phyloP scores from a whole-genome alignment of 2,888 invertebrate species.

The Oscheius sp. region DNA sequence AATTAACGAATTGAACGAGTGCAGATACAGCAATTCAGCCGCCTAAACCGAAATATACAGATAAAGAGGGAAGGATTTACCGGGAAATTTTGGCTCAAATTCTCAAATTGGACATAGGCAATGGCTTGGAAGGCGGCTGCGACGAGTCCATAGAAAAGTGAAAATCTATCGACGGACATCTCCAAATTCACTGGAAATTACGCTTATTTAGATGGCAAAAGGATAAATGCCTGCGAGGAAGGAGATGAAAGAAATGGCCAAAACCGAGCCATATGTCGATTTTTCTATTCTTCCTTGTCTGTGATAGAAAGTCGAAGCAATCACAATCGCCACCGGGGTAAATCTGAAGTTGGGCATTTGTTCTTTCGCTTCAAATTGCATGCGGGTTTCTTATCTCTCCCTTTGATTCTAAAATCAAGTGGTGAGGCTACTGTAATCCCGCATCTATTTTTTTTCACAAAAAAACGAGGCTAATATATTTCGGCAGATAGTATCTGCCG shows the following conservation, averaged over 20 bases:
- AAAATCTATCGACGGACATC: slow-evolving; percentile 60
- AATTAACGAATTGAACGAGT: slow-evolving; percentile 67
- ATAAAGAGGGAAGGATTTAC: neutral
- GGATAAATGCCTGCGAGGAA: slow-evolving; percentile 10
- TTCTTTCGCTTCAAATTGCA: no score
- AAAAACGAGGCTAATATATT: no score
- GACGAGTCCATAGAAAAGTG: slow-evolving; percentile 58
- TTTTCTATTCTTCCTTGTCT: slow-evolving; percentile 27
- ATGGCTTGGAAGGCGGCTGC: slow-evolving; percentile 54
- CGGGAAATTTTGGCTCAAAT: slow-evolving; percentile 36
- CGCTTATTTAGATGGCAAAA: neutral
- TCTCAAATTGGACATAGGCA: slow-evolving; percentile 48
- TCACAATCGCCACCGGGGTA: slow-evolving; percentile 43
- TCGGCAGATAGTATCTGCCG: no score
- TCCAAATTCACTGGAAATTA: slow-evolving; percentile 61
- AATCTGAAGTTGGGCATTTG: no score
- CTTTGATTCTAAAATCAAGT: slow-evolving; percentile 31
- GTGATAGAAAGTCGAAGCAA: slow-evolving; percentile 32
- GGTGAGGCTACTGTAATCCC: no score
- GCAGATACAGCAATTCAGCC: slow-evolving; percentile 65
- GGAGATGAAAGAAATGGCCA: slow-evolving; percentile 21
- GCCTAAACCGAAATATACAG: slow-evolving; percentile 39
- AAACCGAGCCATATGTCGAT: slow-evolving; percentile 3
- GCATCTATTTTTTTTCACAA: no score
- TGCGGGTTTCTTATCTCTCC: neutral